These are phyloP conservation scores for Orientallactaga bullata DNA, from an alignment of 2,113 vertebrate species.

Conservation along the genomic window DNA sequence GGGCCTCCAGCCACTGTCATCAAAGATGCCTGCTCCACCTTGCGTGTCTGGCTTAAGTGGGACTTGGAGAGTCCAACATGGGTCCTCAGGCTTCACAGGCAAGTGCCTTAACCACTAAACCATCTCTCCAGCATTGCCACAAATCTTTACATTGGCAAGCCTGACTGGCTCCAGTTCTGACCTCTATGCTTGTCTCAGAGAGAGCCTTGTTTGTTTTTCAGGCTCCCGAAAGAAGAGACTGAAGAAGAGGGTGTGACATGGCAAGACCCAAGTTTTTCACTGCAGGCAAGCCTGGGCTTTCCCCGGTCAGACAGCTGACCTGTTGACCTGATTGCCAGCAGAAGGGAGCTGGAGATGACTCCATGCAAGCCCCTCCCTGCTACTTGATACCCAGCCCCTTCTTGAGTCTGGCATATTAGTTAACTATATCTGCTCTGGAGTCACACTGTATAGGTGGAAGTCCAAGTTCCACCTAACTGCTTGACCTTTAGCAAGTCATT, in stretches of 20 bases:
- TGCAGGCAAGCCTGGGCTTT: neutral
- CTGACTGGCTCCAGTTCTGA: neutral
- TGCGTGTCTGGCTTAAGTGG: too few species aligned
- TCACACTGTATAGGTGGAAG: neutral
- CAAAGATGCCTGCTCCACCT: too few species aligned
- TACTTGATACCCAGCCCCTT: neutral
- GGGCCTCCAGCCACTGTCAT: too few species aligned
- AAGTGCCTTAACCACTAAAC: too few species aligned
- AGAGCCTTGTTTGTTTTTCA: neutral
- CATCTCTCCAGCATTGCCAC: too few species aligned
- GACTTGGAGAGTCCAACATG: too few species aligned
- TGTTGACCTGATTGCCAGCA: neutral
- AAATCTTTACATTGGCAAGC: neutral
- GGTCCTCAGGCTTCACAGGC: too few species aligned
- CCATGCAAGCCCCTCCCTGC: neutral
- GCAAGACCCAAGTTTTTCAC: neutral
- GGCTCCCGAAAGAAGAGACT: neutral
- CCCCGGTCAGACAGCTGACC: neutral
- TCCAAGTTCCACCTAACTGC: neutral
- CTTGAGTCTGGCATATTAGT: neutral
- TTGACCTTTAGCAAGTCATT: neutral
- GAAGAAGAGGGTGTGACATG: neutral
- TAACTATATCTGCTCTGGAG: neutral
- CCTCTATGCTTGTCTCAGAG: neutral
- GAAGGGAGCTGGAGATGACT: neutral